Base-by-base conservation (phyloP, 2,797 vertebrate species). In the Remorina albescens region DNA sequence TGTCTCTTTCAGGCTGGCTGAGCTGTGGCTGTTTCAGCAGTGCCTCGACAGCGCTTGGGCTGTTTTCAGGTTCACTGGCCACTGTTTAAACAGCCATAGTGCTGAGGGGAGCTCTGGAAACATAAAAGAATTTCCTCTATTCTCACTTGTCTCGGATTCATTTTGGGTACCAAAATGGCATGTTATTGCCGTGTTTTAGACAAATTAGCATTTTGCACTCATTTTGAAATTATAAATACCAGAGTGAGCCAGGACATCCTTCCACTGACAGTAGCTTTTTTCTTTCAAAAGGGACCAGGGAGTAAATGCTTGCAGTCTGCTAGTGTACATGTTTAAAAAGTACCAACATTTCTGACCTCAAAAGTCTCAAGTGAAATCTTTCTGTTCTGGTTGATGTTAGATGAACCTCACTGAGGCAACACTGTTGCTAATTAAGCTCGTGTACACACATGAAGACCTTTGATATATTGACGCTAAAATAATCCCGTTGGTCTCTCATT, bases 51-150 rank as follows among this genome's bases (percentile, higher is more conserved):
- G 59, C 4, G 34, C 54, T 60, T 51, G 64, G 75, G 59, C 19
- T 8, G 30, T 56, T 80, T 78, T 81, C 69, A 77, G 77, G 61
- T 61, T 71, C 21, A 46, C 71, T 71, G 58, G 81, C 37, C 11
- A 66, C 49, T 50, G 59, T 78, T 83, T 68, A 78, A 80, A 57
- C 62, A 56, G 36, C 26, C 50, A 34, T 16, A 47, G 16, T 12
- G 11, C 37, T 64, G 19, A 64, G 65, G 54, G 44, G 39, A 72
- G 65, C 61, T 71, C 42, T 9, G 56, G 41, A 36, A 18, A 67
- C 64, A 67, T 19, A 34, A 69, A 74, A 68, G 23, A 51, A 44
- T 42, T 51, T 49, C 23, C 30, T 64, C 26, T 59, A 30, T 67
- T 49, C 13, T 41, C 34, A 39, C 46, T 69, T n/a, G 59, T 54